Evolutionary conservation across 1,140 invertebrate genomes (phyloP).

Genomic region (Scylla paramamosain): DNA sequence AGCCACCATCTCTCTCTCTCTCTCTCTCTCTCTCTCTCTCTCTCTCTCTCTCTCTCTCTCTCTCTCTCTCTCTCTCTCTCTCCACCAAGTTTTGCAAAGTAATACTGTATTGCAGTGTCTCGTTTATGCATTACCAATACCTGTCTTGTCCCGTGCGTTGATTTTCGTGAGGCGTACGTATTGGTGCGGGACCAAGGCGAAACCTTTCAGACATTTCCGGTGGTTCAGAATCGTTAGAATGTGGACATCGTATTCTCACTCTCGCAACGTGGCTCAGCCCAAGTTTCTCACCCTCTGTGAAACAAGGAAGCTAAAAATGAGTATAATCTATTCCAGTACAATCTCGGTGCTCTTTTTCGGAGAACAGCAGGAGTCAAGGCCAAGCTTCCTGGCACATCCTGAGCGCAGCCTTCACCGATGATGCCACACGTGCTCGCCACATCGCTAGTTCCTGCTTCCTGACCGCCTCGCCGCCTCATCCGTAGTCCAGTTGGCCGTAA

Average conservation of each 20-base stretch:
- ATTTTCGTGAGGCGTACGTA: no score
- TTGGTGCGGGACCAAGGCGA: no score
- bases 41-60: no score
- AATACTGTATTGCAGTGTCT: no score
- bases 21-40: neutral
- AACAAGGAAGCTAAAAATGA: neutral
- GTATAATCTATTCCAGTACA: neutral
- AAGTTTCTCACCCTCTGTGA: neutral
- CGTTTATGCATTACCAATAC: no score
- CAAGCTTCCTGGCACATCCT: neutral
- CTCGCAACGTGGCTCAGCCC: no score
- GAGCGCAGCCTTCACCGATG: neutral
- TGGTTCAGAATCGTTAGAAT: no score
- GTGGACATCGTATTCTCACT: no score
- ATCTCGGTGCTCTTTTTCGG: neutral
- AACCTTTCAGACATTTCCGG: no score
- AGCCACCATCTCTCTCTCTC: neutral
- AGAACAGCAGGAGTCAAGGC: neutral
- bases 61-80: no score
- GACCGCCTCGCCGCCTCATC: neutral
- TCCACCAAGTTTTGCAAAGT: no score
- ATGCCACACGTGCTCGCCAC: neutral
- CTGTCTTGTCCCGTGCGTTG: no score
- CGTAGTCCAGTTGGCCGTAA: slow-evolving; percentile 1
- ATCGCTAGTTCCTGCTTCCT: slow-evolving; percentile 7